Conservation (phyloP, 2,888 invertebrate genomes). For the Phrixothrix hirtus region DNA sequence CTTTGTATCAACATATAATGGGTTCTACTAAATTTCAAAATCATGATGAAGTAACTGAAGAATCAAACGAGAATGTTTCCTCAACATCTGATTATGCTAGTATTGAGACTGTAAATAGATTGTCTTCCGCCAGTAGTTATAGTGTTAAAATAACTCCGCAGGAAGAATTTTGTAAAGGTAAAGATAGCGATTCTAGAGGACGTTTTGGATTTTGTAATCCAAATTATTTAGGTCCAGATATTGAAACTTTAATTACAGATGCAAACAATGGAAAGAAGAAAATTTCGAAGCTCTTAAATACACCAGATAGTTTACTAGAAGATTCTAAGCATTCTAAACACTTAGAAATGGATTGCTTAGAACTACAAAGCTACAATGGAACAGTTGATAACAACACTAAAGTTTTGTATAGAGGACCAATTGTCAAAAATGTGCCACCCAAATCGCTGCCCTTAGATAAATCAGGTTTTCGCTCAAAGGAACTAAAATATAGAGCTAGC, state of each 20-base stretch:
- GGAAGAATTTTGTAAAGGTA: constrained; percentile 44
- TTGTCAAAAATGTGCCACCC: constrained; percentile 53
- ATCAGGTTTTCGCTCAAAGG: constrained; percentile 47
- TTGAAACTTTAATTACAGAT: constrained; percentile 50
- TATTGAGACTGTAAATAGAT: constrained; percentile 67
- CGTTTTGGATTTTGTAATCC: constrained; percentile 75
- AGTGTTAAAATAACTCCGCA: constrained; percentile 54
- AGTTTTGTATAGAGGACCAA: constrained; percentile 48
- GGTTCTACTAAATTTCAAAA: constrained; percentile 63
- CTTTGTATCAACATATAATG: constrained; percentile 61
- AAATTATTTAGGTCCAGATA: constrained; percentile 72
- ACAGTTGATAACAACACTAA: constrained; percentile 48
- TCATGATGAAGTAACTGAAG: constrained; percentile 60
- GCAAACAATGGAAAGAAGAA: constrained; percentile 35
- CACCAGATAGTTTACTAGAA: constrained; percentile 61
- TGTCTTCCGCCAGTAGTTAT: constrained; percentile 59
- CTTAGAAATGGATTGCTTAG: constrained; percentile 46
- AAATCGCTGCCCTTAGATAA: constrained; percentile 58
- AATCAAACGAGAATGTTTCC: constrained; percentile 61
- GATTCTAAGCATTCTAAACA: constrained; percentile 19
- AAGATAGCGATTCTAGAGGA: constrained; percentile 47
- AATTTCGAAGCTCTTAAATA: constrained; percentile 59
- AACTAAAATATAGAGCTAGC: constrained; percentile 56
- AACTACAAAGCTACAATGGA: constrained; percentile 50
- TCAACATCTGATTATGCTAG: constrained; percentile 79